Evolutionary conservation across 2,888 invertebrate species (phyloP), one percentile per base, ranked within the genome.

Genomic region (Halictus ligatus): DNA sequence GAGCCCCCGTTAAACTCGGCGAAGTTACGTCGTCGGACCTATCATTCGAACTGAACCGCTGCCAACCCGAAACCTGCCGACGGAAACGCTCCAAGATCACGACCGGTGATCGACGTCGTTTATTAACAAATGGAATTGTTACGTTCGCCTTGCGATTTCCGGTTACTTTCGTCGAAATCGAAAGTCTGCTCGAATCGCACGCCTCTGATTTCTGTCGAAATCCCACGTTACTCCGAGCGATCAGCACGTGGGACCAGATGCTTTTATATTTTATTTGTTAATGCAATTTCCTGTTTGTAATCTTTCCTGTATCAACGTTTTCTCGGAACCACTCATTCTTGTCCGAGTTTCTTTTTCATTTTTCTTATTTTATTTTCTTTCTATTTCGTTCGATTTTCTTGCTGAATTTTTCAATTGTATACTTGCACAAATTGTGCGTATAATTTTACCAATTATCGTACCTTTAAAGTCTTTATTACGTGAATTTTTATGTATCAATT

Each of bases 21-120:
- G 46, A 64, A 84, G 60, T 84, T 84, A 75, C 84, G 75, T 50
- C 84, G 75, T 72, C 78, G n/a, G 40, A 29, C 60, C 50, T 78
- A 43, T 84, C 78, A 74, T 83, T 77, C 78, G 50, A 71, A 71
- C 83, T n/a, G 46, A 83, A 75, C 25, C 64, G 54, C 8, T 50
- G 71, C 35, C 50, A 13, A 29, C 50, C 25, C 54, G 10, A 43
- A 43, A n/a, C 8, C 12, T n/a, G 12, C 40, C 13, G n/a, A 21
- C 48, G 58, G 54, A 81, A 76, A 76, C 67, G 60, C 46, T 60
- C 50, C 40, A 71, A 75, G 58, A 83, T 81, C 64, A 21, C 18
- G 35, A 73, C 43, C 81, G 60, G 48, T 46, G 43, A 58, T 58
- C 48, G 67, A 67, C 35, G 29, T 15, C 7, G 35, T 67, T 35